phyloP scores from a whole-genome alignment of 2,797 vertebrate species.

The Tamandua tetradactyla region DNA sequence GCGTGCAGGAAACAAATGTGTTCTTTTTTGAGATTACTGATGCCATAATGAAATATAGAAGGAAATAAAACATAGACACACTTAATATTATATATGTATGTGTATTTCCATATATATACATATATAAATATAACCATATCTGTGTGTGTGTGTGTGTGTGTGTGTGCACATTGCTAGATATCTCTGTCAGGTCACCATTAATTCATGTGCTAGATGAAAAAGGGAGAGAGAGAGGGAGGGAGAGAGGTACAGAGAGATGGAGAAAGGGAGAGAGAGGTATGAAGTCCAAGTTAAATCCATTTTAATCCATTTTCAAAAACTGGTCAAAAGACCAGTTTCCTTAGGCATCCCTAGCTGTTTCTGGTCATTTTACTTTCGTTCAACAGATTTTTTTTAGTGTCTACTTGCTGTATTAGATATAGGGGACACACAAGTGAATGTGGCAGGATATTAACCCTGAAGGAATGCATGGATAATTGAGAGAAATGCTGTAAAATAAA shows the following conservation, averaged over 20 bases:
- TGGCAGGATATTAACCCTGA: not conserved
- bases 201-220: not conserved
- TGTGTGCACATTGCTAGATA: not conserved
- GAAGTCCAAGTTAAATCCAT: not conserved
- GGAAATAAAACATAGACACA: slow-evolving; percentile 28
- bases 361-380: not conserved
- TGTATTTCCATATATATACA: not conserved
- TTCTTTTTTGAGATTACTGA: not conserved
- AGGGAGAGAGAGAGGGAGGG: not conserved
- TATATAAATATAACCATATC: not conserved
- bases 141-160: no score
- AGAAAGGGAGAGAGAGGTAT: not conserved
- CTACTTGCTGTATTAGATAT: not conserved
- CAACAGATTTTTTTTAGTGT: not conserved
- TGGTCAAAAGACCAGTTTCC: not conserved
- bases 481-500: not conserved
- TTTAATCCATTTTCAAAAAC: slow-evolving; percentile 49
- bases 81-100: not conserved
- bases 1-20: not conserved
- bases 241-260: not conserved
- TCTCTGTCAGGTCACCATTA: not conserved
- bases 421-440: not conserved
- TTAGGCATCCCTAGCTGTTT: not conserved
- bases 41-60: not conserved
- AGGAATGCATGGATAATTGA: not conserved